Conservation (phyloP, 2,888 invertebrate genomes). For the Patella pellucida region DNA sequence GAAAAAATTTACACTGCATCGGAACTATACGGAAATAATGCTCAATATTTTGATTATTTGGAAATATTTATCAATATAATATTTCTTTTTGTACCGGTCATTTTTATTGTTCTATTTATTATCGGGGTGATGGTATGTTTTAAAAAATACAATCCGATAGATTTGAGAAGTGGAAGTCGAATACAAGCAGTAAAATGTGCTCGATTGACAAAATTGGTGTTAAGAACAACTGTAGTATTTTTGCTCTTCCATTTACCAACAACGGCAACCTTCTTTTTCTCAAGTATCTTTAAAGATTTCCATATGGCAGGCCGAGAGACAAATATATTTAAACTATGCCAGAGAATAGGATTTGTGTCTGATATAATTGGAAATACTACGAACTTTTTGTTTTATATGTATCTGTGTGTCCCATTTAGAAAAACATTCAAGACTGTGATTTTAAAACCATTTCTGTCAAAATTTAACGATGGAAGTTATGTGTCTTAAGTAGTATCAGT, state of each 20-base stretch:
- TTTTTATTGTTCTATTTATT: background rate
- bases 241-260: background rate
- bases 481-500: background rate
- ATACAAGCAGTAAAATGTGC: background rate
- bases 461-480: background rate
- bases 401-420: background rate
- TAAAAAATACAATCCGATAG: background rate
- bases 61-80: background rate
- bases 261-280: background rate
- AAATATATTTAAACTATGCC: background rate
- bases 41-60: background rate
- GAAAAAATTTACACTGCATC: background rate
- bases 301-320: background rate
- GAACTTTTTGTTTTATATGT: background rate
- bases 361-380: conserved; percentile 4
- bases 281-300: background rate
- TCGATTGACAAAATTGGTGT: background rate
- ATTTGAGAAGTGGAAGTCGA: background rate
- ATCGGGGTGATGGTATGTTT: background rate
- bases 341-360: background rate
- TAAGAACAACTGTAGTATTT: background rate
- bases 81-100: background rate
- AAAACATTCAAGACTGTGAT: background rate
- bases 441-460: background rate
- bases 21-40: background rate